Evolutionary conservation across 1,140 invertebrate species (phyloP).

Genomic region (Cotesia glomerata): DNA sequence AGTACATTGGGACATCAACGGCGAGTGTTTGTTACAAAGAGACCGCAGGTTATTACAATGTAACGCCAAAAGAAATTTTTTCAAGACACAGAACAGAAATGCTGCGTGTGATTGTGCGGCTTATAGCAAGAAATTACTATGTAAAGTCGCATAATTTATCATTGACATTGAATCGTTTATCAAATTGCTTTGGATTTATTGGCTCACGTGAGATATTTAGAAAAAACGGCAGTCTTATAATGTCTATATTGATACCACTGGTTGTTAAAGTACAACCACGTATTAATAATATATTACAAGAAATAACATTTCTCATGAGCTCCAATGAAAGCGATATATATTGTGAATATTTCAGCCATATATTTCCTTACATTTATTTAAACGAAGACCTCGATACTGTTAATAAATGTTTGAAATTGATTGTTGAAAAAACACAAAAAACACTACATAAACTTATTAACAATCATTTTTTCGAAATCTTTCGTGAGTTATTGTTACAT

Average conservation of each 20-base stretch:
- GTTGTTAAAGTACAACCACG: conserved; percentile 60
- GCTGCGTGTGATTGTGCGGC: conserved; percentile 66
- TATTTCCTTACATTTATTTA: conserved; percentile 71
- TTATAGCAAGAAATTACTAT: conserved; percentile 67
- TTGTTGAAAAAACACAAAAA: no score
- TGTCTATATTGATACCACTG: conserved; percentile 68
- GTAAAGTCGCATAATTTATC: conserved; percentile 57
- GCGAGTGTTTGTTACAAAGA: conserved; percentile 68
- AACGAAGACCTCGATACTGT: conserved; percentile 65
- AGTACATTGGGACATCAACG: conserved; percentile 59
- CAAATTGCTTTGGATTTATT: conserved; percentile 68
- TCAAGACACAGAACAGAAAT: conserved; percentile 72
- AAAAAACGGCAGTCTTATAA: conserved; percentile 66
- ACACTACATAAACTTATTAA: conserved; percentile 63
- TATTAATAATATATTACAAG: conserved; percentile 65
- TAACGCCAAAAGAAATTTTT: conserved; percentile 69
- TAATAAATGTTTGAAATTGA: conserved; percentile 57
- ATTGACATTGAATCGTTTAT: conserved; percentile 61
- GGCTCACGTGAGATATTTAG: conserved; percentile 67
- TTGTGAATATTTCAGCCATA: conserved; percentile 64
- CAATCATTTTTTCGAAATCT: conserved; percentile 64
- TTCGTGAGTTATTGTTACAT: conserved; percentile 65
- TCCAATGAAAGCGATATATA: conserved; percentile 67
- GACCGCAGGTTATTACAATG: conserved; percentile 65
- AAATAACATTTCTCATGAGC: conserved; percentile 67